These are phyloP conservation scores for Thereva unica DNA, from an alignment of 2,888 invertebrate species.

Conservation along the genomic window DNA sequence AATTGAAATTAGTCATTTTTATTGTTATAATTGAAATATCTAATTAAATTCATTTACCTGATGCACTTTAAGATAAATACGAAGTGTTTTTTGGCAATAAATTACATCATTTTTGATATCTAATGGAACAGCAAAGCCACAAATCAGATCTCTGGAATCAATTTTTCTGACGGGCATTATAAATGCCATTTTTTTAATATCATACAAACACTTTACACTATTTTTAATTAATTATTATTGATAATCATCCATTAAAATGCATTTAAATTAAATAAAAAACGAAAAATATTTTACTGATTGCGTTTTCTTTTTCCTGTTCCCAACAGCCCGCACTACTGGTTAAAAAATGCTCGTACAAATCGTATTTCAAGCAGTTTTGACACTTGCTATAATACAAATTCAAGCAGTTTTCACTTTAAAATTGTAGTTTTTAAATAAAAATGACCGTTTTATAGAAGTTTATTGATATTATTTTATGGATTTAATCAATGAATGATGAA, in stretches of 20 bases:
- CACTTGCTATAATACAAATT: constrained; percentile 36
- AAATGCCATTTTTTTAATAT: constrained; percentile 13
- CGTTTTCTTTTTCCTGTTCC: neutral
- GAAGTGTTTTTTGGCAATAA: constrained; percentile 55
- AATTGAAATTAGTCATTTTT: too few relatives aligned
- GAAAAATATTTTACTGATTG: neutral
- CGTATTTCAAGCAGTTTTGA: constrained; percentile 34
- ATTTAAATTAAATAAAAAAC: neutral
- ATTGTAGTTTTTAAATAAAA: neutral
- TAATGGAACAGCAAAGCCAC: constrained; percentile 45
- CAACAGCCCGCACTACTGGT: constrained; percentile 26
- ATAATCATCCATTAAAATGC: neutral
- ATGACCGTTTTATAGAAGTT: constrained; percentile 16
- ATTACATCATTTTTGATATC: constrained; percentile 55
- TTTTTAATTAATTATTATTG: neutral
- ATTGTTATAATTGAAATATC: neutral
- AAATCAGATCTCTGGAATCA: constrained; percentile 10
- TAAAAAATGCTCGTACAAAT: constrained; percentile 17
- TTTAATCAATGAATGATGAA: neutral
- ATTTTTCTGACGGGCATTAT: constrained; percentile 25
- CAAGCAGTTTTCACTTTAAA: constrained; percentile 35
- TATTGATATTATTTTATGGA: neutral
- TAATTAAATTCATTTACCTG: constrained; percentile 48
- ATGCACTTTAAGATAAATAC: constrained; percentile 54
- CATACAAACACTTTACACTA: neutral